These are phyloP conservation scores for Scaptomyza graminum DNA, from an alignment of 1,140 invertebrate species.

Conservation along the genomic window DNA sequence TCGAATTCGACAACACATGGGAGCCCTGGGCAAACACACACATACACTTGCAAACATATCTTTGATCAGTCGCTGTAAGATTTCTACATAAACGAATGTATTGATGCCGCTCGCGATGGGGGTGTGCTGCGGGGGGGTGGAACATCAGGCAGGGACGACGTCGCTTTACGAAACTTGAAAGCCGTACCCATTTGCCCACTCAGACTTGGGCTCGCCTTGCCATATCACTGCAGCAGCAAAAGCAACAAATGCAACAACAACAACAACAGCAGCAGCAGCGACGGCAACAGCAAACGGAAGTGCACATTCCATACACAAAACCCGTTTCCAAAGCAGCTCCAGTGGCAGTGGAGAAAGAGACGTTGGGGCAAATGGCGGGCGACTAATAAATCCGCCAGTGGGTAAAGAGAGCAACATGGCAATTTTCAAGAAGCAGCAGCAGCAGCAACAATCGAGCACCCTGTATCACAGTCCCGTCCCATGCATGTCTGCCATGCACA, in stretches of 20 bases:
- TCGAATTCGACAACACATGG: conserved; percentile 43
- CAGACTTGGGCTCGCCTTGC: conserved; percentile 52
- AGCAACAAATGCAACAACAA: conserved; percentile 32
- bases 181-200: conserved; percentile 74
- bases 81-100: conserved; percentile 63
- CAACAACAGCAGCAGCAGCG: conserved; percentile 14
- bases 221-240: conserved; percentile 44
- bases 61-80: conserved; percentile 51
- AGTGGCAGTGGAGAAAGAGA: conserved; percentile 73
- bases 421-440: conserved; percentile 43
- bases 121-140: conserved; percentile 14
- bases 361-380: conserved; percentile 41
- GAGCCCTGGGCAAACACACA: conserved; percentile 29
- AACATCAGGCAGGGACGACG: conserved; percentile 29
- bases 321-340: conserved; percentile 62
- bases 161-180: conserved; percentile 77
- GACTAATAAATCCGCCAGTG: conserved; percentile 81
- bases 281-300: conserved; percentile 76
- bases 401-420: conserved; percentile 81
- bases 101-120: conserved; percentile 64
- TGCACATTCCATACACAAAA: conserved; percentile 82
- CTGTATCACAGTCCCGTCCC: conserved; percentile 53
- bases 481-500: conserved; percentile 2
- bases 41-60: conserved; percentile 25
- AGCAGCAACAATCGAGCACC: conserved; percentile 24